These are phyloP conservation scores for Machimus atricapillus DNA, from an alignment of 2,888 invertebrate species.

Conservation along the genomic window DNA sequence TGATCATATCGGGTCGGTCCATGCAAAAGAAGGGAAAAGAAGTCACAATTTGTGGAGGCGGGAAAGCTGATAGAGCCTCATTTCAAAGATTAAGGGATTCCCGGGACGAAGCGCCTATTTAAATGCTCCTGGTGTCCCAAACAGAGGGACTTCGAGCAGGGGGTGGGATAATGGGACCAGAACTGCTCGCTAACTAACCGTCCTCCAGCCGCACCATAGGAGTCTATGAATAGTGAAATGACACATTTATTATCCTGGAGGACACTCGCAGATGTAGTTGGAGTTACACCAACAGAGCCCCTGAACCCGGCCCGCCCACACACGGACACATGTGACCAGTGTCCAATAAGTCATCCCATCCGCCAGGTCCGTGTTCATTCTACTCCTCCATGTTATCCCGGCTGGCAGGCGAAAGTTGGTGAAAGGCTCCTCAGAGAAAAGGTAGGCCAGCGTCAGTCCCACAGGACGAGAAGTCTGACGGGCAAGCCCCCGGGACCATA, in stretches of 20 bases:
- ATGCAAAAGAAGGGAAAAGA: neutral
- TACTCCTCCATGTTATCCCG: neutral
- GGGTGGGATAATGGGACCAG: neutral
- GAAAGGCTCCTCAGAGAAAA: conserved; percentile 5
- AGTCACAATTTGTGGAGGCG: neutral
- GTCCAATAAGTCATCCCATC: conserved; percentile 36
- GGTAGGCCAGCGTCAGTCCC: neutral
- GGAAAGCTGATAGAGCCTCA: neutral
- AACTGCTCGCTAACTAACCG: neutral
- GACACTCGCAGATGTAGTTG: conserved; percentile 41
- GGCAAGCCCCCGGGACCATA: neutral
- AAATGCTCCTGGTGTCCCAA: neutral
- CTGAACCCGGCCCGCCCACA: neutral
- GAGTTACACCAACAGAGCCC: conserved; percentile 30
- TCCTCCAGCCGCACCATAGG: neutral
- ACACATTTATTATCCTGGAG: conserved; percentile 46
- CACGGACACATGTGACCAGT: conserved; percentile 24
- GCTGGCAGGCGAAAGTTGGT: conserved; percentile 15
- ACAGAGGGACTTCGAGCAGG: neutral
- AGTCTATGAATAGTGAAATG: conserved; percentile 42
- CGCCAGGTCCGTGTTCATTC: conserved; percentile 1
- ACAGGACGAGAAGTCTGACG: neutral
- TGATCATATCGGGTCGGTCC: neutral
- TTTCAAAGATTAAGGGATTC: conserved; percentile 28
- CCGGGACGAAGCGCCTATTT: conserved; percentile 3